Base-by-base conservation (phyloP, 1,140 invertebrate species). In the Ectropis grisescens region DNA sequence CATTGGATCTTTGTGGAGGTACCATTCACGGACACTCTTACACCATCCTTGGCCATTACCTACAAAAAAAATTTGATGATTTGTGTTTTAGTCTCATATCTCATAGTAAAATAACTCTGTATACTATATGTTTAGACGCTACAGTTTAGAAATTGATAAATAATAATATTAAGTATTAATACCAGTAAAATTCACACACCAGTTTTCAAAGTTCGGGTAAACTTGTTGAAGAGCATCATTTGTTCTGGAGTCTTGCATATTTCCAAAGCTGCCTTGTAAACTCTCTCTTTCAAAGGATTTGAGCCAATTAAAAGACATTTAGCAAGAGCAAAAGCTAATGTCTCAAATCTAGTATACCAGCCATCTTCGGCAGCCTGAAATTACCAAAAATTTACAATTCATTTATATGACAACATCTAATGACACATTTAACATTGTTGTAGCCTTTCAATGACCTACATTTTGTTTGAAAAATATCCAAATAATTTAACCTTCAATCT, bases 21-120 rank as follows among this genome's bases (percentile, higher is more conserved):
- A 91, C 89, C 89, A 91, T 1, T 82, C 75, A 22, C 71, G 72
- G 1, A 90, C 70, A 31, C 83, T 82, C 36, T 78, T 85, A 33
- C 86, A 82, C 79, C 86, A 85, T 1, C 88, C 88, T 47, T 85
- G 79, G 22, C 89, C 89, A 83, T 86, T 89, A 27, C 89, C 86
- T 75, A 41, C 45, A 39, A 44, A 30, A 22, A 51, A 25, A 36
- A n/a, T 25, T n/a, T n/a, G 19, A 4, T 22, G 19, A 9, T 22
- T 22, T 22, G 19, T 22, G 19, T 22, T n/a, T n/a, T n/a, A n/a
- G n/a, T n/a, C n/a, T n/a, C n/a, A n/a, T n/a, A n/a, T n/a, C n/a
- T n/a, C n/a, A n/a, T n/a, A n/a, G n/a, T n/a, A n/a, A n/a, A n/a
- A n/a, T n/a, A n/a, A n/a, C n/a, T n/a, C n/a, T n/a, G n/a, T n/a